Base-by-base conservation (phyloP, 1,140 invertebrate species). In the Brachionus paranguensis region DNA sequence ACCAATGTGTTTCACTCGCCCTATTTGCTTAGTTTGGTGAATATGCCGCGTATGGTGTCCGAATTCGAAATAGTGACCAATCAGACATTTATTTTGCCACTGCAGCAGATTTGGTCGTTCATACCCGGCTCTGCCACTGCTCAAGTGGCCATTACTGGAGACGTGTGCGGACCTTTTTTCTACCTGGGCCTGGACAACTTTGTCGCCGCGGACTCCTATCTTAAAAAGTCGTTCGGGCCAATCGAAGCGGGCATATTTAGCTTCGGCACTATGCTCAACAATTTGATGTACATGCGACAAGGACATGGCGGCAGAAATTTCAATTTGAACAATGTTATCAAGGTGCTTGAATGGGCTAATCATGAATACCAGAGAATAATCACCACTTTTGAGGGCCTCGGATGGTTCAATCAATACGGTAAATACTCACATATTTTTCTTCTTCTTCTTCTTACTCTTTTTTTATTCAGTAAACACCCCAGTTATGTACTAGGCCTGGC, bases 211-310 rank as follows among this genome's bases (percentile, higher is more conserved):
- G n/a, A n/a, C n/a, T n/a, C n/a, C n/a, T n/a, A 87, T 24, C 83
- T 90, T 83, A 84, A 85, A 17, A 85, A 86, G 50, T 89, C 90
- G 10, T 89, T 92, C 90, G 95, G 96, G 87, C 94, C 93, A 6
- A 95, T 93, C 0, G 96, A 98, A 88, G 95, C 96, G 88, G 96
- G 95, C 86, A 94, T 97, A 91, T 98, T 96, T 89, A 96, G 95
- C 85, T 97, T 97, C 89, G 96, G 95, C 0, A 94, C 93, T 4
- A 97, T 96, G 89, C 92, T 97, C 87, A 95, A 96, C 88, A 95
- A 94, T 0, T 93, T 95, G 0, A 91, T 94, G 87, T 97, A 96
- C 88, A 95, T 97, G 93, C 92, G 95, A 14, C 64, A 84, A 29
- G 83, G 64, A 37, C 64, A 84, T 60, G 79, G 79, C 37, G 79